Evolutionary conservation across 2,113 vertebrate genomes (phyloP), one percentile per base, ranked within the genome.

Genomic region (Aptenodytes forsteri): DNA sequence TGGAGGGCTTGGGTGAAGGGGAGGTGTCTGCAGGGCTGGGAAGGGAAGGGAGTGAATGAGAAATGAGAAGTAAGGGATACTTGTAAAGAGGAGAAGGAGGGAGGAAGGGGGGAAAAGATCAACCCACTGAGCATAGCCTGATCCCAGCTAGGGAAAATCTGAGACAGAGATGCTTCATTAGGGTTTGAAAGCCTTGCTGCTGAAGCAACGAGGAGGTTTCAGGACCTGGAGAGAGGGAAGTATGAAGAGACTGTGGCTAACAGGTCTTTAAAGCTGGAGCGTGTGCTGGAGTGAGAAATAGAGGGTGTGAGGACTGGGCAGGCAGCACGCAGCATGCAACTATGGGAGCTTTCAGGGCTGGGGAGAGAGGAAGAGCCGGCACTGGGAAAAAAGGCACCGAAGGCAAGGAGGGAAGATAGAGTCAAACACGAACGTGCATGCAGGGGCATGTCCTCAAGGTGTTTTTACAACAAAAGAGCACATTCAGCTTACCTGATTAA

Each of bases 391-490:
- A 90, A 81, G 32, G 20, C 49, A 61, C 23, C 36, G 70, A 88
- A 88, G 58, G 50, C 79, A 66, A 70, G 42, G 82, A 93, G 78
- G 18, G 29, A 90, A 94, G 52, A 21, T 55, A 67, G 88, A 96
- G 72, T 73, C 59, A 62, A 75, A 71, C 87, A 83, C 0, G 1
- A 80, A 56, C 2, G 0, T 72, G 40, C 92, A 86, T 0, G 87
- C 78, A 88, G 58, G 27, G 62, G 59, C 82, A 77, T 32, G 84
- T 94, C 77, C 81, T 87, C 36, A 36, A 81, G 29, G 55, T 71
- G 66, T 67, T 97, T 95, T 87, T 94, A 77, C 56, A 91, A 79
- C 71, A 85, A 72, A 93, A 86, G 75, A 77, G 61, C 71, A 88
- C 0, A 1, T 62, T 95, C 78, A 80, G 14, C 46, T 97, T 65